A percentile compares a stretch with the other conserved stretches of the same genome.
Conservation (phyloP, 53 echinoderm and acorn worm species). For the Holothuria scabra region DNA sequence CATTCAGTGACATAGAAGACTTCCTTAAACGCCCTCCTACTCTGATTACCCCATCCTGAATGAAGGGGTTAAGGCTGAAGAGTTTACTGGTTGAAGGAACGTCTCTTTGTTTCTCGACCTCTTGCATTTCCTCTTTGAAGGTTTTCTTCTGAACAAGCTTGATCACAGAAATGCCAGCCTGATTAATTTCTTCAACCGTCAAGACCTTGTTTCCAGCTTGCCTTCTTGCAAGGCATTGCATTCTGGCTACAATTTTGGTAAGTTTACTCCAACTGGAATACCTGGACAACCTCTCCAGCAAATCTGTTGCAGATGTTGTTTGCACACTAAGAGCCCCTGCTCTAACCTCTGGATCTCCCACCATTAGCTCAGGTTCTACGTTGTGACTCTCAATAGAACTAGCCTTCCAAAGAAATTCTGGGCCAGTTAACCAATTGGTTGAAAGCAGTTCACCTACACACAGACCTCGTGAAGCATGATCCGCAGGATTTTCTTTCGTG, state of each 20-base stretch:
- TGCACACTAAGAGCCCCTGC: background rate
- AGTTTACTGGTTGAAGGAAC: constrained; percentile 35
- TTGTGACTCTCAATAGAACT: too few relatives aligned
- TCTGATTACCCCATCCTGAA: constrained; percentile 52
- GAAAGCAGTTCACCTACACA: background rate
- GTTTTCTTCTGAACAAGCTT: constrained; percentile 49
- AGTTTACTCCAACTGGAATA: background rate
- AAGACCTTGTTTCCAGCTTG: background rate
- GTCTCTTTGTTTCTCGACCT: constrained; percentile 10
- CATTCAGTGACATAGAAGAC: constrained; percentile 26
- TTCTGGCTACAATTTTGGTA: background rate
- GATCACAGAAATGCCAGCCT: constrained; percentile 18
- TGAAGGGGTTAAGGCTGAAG: constrained; percentile 50
- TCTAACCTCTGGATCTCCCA: constrained; percentile 1
- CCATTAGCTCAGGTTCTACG: background rate
- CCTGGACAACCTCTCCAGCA: background rate
- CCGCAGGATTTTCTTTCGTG: constrained; percentile 34
- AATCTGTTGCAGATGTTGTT: background rate
- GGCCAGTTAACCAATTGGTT: constrained; percentile 21
- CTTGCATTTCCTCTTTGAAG: constrained; percentile 42
- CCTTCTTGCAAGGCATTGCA: background rate
- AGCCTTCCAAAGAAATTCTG: constrained; percentile 21
- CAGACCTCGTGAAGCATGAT: constrained; percentile 39
- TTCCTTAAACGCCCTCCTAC: constrained; percentile 65
- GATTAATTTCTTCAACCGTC: constrained; percentile 41